Evolutionary conservation across 2,888 invertebrate genomes (phyloP), one percentile per base, ranked within the genome.

Genomic region (Stegophylla sp.): DNA sequence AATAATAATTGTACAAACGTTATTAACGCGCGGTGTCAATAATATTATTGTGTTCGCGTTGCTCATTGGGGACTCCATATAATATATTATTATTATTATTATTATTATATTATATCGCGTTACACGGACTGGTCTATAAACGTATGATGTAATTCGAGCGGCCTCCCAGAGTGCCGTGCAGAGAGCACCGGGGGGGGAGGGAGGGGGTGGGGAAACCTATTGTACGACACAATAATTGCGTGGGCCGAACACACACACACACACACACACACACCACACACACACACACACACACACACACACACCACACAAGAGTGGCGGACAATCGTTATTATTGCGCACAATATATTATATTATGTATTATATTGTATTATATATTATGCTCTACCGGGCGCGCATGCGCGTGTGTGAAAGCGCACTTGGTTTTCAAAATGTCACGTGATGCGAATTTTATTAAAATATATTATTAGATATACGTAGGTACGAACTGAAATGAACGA

Each of bases 1-100:
- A n/a, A n/a, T n/a, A n/a, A n/a, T n/a, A n/a, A 66, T 17, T 23
- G 56, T 10, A 56, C 7, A 41, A n/a, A 41, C 7, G 20, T 43
- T 41, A 71, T 71, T 41, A 56, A 5, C 17, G 23, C 15, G 20
- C 17, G 26, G 9, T n/a, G n/a, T 41, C 20, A 63, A 41, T 63
- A 63, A 20, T n/a, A n/a, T n/a, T n/a, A n/a, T n/a, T n/a, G n/a
- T 41, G 34, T 34, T 9, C 20, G 28, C 4, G n/a, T 20, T 17
- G 26, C 26, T 34, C 63, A 20, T 63, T 48, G 26, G 74, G 61
- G 48, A 74, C 74, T 20, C 10, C 15, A 51, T n/a, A n/a, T 51
- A 15, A n/a, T n/a, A 17, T 5, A 5, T 26, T n/a, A n/a, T n/a
- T n/a, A n/a, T n/a, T n/a, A n/a, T n/a, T n/a, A n/a, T n/a, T n/a